Conservation (phyloP, 2,113 vertebrate genomes). For the Nannospalax galili region DNA sequence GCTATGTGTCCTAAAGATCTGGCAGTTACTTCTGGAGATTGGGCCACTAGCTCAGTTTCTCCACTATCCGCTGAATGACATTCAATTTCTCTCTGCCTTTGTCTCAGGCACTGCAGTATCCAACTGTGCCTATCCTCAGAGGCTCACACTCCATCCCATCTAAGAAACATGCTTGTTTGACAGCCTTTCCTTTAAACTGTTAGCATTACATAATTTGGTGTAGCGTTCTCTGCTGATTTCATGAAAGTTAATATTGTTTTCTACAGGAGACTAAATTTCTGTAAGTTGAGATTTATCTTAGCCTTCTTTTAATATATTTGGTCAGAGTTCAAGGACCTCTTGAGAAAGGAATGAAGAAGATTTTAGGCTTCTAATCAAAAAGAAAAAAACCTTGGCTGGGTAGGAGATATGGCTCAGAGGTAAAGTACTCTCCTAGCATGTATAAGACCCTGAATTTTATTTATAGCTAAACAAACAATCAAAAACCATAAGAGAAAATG, state of each 20-base stretch:
- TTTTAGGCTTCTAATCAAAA: background rate
- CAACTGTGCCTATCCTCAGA: background rate
- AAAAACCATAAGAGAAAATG: background rate
- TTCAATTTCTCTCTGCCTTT: background rate
- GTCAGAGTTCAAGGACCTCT: background rate
- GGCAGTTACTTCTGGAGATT: background rate
- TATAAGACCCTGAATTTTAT: background rate
- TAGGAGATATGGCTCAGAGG: too few species aligned
- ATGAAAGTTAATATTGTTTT: background rate
- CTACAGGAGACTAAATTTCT: slow-evolving; percentile 3
- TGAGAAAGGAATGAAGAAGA: background rate
- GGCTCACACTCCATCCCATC: background rate
- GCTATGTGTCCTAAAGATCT: background rate
- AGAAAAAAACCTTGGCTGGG: background rate
- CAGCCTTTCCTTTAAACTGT: background rate
- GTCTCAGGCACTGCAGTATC: background rate
- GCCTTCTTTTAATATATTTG: background rate
- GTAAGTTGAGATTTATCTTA: background rate
- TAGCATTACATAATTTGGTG: background rate
- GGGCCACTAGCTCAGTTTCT: background rate
- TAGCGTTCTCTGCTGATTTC: background rate
- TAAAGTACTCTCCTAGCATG: too few species aligned
- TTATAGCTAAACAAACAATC: too few species aligned
- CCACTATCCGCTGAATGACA: background rate
- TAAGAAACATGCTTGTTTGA: background rate